A percentile compares a stretch with the other conserved stretches of the same genome.
Evolutionary conservation across 2,888 invertebrate genomes (phyloP).

Genomic region (Athetis lepigone): DNA sequence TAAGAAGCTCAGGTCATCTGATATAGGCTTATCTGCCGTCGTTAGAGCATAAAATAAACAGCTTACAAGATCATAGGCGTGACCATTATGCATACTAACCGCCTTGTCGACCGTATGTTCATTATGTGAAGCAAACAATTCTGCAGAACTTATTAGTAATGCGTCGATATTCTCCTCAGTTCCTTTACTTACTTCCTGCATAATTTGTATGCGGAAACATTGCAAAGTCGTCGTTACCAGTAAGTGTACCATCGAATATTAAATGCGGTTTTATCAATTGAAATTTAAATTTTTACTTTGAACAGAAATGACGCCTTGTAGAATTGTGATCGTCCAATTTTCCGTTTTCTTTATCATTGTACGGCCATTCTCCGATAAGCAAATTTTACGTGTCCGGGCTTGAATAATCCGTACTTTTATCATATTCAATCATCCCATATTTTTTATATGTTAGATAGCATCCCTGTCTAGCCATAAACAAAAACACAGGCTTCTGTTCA

Average conservation of each 20-base stretch:
- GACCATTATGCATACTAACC: constrained; percentile 39
- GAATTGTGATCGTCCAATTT: constrained; percentile 19
- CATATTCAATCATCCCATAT: too few species aligned
- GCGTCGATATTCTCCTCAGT: constrained; percentile 64
- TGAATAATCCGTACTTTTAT: too few species aligned
- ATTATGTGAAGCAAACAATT: constrained; percentile 53
- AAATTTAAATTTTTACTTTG: constrained; percentile 37
- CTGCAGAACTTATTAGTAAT: constrained; percentile 61
- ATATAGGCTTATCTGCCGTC: too few species aligned
- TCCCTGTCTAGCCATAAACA: too few species aligned
- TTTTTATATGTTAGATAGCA: too few species aligned
- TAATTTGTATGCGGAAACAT: constrained; percentile 73
- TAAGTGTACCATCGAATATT: constrained; percentile 54
- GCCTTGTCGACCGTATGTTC: constrained; percentile 23
- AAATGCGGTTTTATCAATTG: constrained; percentile 50
- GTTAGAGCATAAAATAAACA: constrained; percentile 24
- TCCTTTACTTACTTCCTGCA: constrained; percentile 69
- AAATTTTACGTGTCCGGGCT: too few species aligned
- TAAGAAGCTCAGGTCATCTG: too few species aligned
- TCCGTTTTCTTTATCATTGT: neutral
- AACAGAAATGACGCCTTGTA: constrained; percentile 26
- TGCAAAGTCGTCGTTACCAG: constrained; percentile 67
- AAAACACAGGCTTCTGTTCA: too few species aligned
- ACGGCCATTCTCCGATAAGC: too few species aligned
- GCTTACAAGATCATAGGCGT: constrained; percentile 21